Evolutionary conservation across 1,140 invertebrate genomes (phyloP), one percentile per base, ranked within the genome.

Genomic region (Monochamus saltuarius): DNA sequence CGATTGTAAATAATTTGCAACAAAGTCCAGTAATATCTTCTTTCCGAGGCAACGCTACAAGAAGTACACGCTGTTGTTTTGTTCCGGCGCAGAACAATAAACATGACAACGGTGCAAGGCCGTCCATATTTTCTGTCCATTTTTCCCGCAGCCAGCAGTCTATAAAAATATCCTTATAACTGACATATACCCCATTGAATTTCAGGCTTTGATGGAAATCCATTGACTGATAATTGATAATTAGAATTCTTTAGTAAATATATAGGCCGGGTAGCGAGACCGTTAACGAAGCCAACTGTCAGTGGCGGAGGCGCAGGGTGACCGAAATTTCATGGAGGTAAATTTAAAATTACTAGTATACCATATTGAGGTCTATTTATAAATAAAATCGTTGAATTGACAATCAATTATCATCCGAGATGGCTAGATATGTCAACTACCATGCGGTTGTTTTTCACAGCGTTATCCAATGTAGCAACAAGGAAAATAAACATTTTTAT

Each of bases 21-120:
- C 43, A 51, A 51, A 56, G 10, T 47, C 45, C 6, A 19, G 45
- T 47, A 22, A 47, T 47, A 47, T 29, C 45, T 43, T 47, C 45
- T 60, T 56, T 61, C 45, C 17, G 47, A 59, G 46, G 10, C 39
- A 56, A 50, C 50, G 40, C 40, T 58, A 60, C 57, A 57, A 56
- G 50, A 59, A 59, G 58, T 49, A 61, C 59, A 49, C 37, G 52
- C 11, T 50, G 62, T 65, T 57, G 58, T 61, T 64, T 64, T 64
- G 59, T 65, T 65, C 55, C 43, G 54, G 40, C 35, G 56, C 60
- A 50, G 43, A 65, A 62, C 64, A 62, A 65, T 65, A 65, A 65
- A 65, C 64, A 65, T 65, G 64, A 65, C 64, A 65, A 62, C 62
- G 54, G 52, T 49, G 64, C 60, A 65, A 65, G 64, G 64, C 45